A percentile compares a stretch with the other conserved stretches of the same genome.
Evolutionary conservation across 2,888 invertebrate genomes (phyloP).

Genomic region (Nemoura dubitans): DNA sequence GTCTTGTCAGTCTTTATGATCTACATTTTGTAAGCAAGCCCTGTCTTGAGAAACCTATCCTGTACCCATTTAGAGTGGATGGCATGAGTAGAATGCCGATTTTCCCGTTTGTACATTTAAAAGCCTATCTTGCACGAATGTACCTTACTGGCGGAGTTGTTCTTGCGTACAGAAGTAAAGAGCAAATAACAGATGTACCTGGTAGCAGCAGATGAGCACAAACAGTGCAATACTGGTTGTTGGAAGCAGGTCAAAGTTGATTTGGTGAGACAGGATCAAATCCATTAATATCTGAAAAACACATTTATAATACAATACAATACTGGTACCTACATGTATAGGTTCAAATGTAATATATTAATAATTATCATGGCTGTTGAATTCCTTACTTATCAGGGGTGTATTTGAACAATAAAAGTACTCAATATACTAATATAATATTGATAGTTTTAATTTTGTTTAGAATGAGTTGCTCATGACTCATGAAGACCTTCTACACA

Average conservation of each 20-base stretch:
- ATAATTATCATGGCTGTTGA: neutral
- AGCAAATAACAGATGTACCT: slow-evolving; percentile 56
- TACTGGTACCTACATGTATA: neutral
- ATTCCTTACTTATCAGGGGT: neutral
- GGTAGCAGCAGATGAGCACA: slow-evolving; percentile 73
- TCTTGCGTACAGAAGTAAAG: neutral
- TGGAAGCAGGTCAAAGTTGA: slow-evolving; percentile 70
- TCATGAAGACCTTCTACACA: too few relatives aligned
- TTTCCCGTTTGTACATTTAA: neutral
- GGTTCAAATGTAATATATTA: neutral
- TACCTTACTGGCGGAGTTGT: neutral
- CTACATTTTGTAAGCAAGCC: neutral
- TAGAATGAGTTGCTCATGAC: too few relatives aligned
- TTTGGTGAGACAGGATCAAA: slow-evolving; percentile 70
- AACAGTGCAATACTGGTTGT: slow-evolving; percentile 70
- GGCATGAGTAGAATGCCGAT: neutral
- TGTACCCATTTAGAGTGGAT: neutral
- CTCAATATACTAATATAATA: neutral
- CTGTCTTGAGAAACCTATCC: neutral
- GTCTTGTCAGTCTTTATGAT: neutral
- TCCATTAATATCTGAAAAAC: slow-evolving; percentile 69
- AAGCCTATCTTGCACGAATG: neutral
- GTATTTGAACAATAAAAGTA: neutral
- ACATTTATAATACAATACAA: neutral
- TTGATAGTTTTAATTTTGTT: neutral